Conservation (phyloP, 2,888 invertebrate species). For the Acanthosepion lycidas region DNA sequence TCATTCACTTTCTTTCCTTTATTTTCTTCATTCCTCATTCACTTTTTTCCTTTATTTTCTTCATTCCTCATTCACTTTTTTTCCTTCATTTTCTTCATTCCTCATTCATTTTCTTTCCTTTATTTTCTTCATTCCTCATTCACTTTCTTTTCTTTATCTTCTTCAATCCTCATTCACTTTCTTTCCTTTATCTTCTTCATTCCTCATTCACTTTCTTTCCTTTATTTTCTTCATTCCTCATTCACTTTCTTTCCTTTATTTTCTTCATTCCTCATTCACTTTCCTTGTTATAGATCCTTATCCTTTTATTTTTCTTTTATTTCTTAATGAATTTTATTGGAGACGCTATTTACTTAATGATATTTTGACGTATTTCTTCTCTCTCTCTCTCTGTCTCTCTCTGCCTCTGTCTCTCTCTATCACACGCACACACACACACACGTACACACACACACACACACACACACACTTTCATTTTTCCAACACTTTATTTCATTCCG, state of each 20-base stretch:
- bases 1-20: not conserved
- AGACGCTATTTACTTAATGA: no score
- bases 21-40: not conserved
- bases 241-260: not conserved
- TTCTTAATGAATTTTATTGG: no score
- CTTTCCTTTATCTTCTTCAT: not conserved
- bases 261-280: not conserved
- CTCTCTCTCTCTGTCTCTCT: no score
- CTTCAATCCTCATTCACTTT: fast-evolving
- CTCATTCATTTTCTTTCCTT: not conserved
- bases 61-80: not conserved
- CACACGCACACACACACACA: no score
- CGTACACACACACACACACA: no score
- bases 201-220: not conserved
- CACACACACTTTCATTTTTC: no score
- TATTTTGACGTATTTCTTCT: no score
- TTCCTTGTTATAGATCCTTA: no score
- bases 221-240: not conserved
- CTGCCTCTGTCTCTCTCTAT: no score
- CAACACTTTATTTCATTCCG: no score
- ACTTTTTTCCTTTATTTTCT: not conserved
- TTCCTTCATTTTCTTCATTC: not conserved
- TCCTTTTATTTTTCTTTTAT: no score
- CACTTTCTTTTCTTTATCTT: not conserved
- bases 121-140: not conserved